Evolutionary conservation across 2,888 invertebrate species (phyloP), one percentile per base, ranked within the genome.

Genomic region (Drosophila macrospina): DNA sequence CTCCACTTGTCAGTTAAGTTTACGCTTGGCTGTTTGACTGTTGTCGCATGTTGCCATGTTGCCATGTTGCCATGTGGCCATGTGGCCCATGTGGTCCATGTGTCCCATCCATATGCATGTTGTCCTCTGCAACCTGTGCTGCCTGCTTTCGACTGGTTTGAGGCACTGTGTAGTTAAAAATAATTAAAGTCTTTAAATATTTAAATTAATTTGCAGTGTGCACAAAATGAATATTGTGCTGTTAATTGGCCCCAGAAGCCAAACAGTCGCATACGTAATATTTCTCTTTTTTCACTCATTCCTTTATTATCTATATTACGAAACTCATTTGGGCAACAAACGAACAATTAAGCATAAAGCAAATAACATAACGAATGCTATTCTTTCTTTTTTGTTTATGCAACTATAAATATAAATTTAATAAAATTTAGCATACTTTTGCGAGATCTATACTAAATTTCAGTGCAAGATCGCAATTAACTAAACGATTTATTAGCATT

Each of bases 1-100:
- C 87, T 87, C 84, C 87, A 87, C 87, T 85, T 85, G 84, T 87
- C 87, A 85, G 87, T 85, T 85, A 85, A 85, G 85, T 85, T 85
- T 87, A 87, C 83, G 83, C 83, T 83, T 83, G 74, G 70, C 84
- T 83, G 86, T 83, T 83, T 83, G 80, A 80, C 86, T 80, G 83
- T 83, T 86, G 78, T 83, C 84, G 84, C 80, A 81, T 73, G 78
- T 80, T 80, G 70, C 74, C 78, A 65, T 74, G 78, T 70, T 52
- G 69, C 69, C 82, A 84, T 69, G 78, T 80, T 80, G 69, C 74
- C 78, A 64, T 73, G 76, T 70, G 51, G 69, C 74, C 78, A 64
- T 73, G 76, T 70, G 51, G 69, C 65, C 39, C 56, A 39, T 54
- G 54, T 63, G 16, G 51, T n/a, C 37, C 42, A 42, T 42, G 42